Conservation (phyloP, 2,888 invertebrate species). For the Apamea epomidion region DNA sequence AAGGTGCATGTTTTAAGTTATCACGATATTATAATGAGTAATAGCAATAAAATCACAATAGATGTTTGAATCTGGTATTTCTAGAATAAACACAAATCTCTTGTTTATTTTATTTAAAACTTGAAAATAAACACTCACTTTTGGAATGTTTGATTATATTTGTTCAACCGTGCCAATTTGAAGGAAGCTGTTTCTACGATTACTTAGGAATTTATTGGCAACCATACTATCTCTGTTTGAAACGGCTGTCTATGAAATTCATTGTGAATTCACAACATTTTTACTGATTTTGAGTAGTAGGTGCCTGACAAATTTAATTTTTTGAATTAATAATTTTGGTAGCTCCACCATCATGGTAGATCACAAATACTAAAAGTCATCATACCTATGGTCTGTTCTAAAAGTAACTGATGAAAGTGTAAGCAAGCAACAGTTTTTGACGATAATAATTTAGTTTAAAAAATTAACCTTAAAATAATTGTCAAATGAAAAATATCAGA, state of each 20-base stretch:
- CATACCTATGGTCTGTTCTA: too few relatives aligned
- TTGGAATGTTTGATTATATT: slow-evolving; percentile 17
- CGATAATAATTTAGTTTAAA: too few relatives aligned
- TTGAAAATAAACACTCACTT: slow-evolving; percentile 24
- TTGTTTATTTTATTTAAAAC: slow-evolving; percentile 16
- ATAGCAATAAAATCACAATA: slow-evolving; percentile 6
- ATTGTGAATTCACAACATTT: not conserved
- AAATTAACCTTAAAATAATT: not conserved
- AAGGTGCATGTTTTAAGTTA: not conserved
- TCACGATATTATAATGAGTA: not conserved
- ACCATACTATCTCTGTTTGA: not conserved
- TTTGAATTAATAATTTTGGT: too few relatives aligned
- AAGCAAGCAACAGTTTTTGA: too few relatives aligned
- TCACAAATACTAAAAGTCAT: too few relatives aligned
- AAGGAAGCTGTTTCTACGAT: slow-evolving; percentile 11
- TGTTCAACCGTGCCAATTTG: slow-evolving; percentile 19
- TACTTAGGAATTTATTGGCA: slow-evolving; percentile 35
- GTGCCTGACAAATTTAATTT: too few relatives aligned
- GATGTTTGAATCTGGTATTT: slow-evolving; percentile 1
- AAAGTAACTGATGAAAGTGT: too few relatives aligned
- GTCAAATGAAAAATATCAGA: not conserved
- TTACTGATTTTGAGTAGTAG: not conserved
- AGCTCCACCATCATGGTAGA: too few relatives aligned
- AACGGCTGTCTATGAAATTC: slow-evolving; percentile 3
- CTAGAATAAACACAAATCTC: slow-evolving; percentile 5